Percentiles rank a stretch among this genome's conserved stretches.
phyloP scores from a whole-genome alignment of 2,113 vertebrate species.

The Notothenia coriiceps region DNA sequence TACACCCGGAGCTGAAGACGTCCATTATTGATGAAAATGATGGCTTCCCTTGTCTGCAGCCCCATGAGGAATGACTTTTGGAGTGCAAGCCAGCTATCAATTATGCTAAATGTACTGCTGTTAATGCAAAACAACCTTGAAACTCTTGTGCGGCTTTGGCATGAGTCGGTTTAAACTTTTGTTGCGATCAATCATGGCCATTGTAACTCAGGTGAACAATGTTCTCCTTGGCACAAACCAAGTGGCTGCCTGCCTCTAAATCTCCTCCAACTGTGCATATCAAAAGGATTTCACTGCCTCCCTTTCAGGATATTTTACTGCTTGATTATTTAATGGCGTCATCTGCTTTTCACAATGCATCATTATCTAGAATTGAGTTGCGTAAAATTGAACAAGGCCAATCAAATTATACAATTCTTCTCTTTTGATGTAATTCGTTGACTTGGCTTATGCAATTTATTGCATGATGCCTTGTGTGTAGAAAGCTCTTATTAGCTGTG shows the following conservation, averaged over 20 bases:
- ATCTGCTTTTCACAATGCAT: conserved; percentile 21
- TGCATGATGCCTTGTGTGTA: conserved; percentile 1
- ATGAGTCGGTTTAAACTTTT: conserved; percentile 34
- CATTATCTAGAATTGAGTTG: neutral
- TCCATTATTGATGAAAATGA: conserved; percentile 16
- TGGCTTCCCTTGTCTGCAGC: conserved; percentile 20
- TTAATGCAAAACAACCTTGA: conserved; percentile 73
- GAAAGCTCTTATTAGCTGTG: conserved; percentile 35
- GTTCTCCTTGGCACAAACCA: conserved; percentile 37
- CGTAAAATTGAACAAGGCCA: conserved; percentile 1
- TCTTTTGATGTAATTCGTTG: too few relatives aligned
- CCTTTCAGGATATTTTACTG: conserved; percentile 21
- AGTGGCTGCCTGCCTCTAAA: conserved; percentile 29
- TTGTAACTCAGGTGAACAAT: conserved; percentile 60
- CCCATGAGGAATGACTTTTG: conserved; percentile 44
- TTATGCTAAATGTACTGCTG: conserved; percentile 61
- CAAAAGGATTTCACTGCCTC: conserved; percentile 31
- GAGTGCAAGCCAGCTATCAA: conserved; percentile 30
- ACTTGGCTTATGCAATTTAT: neutral
- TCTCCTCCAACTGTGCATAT: conserved; percentile 36
- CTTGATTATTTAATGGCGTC: conserved; percentile 29
- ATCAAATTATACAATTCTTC: conserved; percentile 1
- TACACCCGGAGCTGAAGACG: conserved; percentile 12
- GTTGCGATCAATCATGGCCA: conserved; percentile 55
- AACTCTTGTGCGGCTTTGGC: conserved; percentile 46